Base-by-base conservation (phyloP, 2,113 vertebrate species). In the Coregonus clupeaformis region DNA sequence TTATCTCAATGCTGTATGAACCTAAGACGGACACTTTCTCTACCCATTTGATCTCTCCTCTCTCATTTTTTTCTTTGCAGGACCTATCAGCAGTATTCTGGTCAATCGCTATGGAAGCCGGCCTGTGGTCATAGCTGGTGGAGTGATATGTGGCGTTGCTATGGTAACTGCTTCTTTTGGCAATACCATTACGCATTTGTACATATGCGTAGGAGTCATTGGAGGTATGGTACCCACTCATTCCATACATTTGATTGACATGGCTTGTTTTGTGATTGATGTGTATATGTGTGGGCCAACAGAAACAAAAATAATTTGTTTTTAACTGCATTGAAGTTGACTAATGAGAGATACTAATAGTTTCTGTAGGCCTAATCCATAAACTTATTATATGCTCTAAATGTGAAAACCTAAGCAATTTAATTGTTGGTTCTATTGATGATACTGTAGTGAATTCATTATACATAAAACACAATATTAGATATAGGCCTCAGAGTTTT, bases 41-140 rank as follows among this genome's bases (percentile, higher is more conserved):
- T 47, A n/a, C 20, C 20, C 16, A 69, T 18, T 45, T 25, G 25
- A 7, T 69, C 64, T 63, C 64, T 30, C 42, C 13, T 27, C 55
- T 63, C n/a, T 27, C 7, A 24, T 22, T 67, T 62, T 6, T 25
- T 1, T 69, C 25, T 77, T 36, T 77, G 4, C 84, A 96, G 94
- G 92, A 82, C 93, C 93, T 6, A 77, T 94, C 45, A 94, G 92
- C 92, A 95, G 94, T 32, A 81, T 92, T 68, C 77, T 95, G 68
- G 94, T 95, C 6, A 91, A 84, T 66, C 92, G 92, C 72, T 94
- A 91, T 69, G 94, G 94, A 77, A 95, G 93, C 82, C 92, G 94
- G 7, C 93, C 94, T 0, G 84, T 94, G 60, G 95, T 96, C 45
- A 95, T 95, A 22, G 49, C 87, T 0, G 94, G 95, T 60, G 95